These are phyloP conservation scores for Gymnoscopelus braueri DNA, from an alignment of 2,797 vertebrate species.

Conservation along the genomic window DNA sequence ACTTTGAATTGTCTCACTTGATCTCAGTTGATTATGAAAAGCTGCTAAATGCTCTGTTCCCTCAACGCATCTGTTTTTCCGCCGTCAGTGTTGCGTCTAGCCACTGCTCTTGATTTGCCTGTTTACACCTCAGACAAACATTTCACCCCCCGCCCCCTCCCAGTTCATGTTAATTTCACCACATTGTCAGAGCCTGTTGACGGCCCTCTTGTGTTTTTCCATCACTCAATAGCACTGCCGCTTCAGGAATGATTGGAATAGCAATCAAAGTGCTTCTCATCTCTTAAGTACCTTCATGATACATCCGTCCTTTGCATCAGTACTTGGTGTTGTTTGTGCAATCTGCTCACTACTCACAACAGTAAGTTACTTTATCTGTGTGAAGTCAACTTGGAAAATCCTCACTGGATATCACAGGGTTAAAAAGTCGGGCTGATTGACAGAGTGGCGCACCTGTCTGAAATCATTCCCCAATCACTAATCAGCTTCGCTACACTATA, in stretches of 20 bases:
- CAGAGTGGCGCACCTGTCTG: no score
- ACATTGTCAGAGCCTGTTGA: constrained; percentile 66
- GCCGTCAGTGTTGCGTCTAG: constrained; percentile 23
- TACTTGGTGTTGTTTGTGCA: no score
- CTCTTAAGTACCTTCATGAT: no score
- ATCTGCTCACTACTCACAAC: no score
- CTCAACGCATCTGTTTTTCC: constrained; percentile 48
- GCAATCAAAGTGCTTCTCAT: no score
- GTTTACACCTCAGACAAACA: constrained; percentile 79
- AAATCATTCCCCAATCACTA: no score
- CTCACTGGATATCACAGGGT: no score
- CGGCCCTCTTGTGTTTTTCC: constrained; percentile 32
- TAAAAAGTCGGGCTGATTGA: no score
- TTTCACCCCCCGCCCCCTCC: constrained; percentile 57
- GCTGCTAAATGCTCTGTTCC: constrained; percentile 53
- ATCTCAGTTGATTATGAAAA: constrained; percentile 55
- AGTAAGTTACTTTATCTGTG: no score
- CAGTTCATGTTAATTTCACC: constrained; percentile 67
- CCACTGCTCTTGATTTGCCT: constrained; percentile 59
- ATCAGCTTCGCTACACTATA: no score
- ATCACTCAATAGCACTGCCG: constrained; percentile 9
- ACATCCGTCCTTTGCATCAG: no score
- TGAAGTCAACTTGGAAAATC: no score
- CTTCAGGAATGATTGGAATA: not conserved
- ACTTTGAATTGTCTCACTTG: constrained; percentile 60